These are phyloP conservation scores for Mayetiola destructor DNA, from an alignment of 2,888 invertebrate species.

Conservation along the genomic window DNA sequence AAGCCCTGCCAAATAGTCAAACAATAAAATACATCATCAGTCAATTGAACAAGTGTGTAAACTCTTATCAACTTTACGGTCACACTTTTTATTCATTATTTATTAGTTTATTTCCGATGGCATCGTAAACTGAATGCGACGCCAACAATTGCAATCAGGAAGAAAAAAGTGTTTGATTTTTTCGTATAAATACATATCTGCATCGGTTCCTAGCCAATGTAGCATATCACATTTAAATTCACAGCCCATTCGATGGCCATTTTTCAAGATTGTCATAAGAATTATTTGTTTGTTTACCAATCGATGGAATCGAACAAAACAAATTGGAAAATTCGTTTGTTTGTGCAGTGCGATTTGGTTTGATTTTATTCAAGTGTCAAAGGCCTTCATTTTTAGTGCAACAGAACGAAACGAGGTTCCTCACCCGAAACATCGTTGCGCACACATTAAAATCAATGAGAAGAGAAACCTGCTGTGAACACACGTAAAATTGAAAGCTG, in stretches of 20 bases:
- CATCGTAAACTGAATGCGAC: no score
- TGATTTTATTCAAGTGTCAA: constrained; percentile 1
- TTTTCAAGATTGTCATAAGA: no score
- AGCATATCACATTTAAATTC: no score
- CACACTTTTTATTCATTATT: no score
- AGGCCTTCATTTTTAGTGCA: background rate
- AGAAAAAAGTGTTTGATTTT: background rate
- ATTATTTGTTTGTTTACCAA: no score
- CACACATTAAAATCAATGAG: background rate
- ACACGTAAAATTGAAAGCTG: no score
- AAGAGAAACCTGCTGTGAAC: background rate
- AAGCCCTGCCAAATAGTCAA: background rate
- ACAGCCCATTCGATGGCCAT: no score
- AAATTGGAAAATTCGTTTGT: background rate
- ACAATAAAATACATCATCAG: no score
- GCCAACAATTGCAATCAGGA: constrained; percentile 5
- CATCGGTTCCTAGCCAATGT: no score
- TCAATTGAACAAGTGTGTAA: no score
- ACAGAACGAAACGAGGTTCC: background rate
- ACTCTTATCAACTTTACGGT: no score
- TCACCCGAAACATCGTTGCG: background rate
- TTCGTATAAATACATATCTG: background rate
- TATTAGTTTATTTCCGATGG: no score
- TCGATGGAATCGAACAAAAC: background rate
- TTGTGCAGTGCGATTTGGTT: background rate